These are phyloP conservation scores for Enchytraeus crypticus DNA, from an alignment of 2,888 invertebrate genomes.

Conservation along the genomic window DNA sequence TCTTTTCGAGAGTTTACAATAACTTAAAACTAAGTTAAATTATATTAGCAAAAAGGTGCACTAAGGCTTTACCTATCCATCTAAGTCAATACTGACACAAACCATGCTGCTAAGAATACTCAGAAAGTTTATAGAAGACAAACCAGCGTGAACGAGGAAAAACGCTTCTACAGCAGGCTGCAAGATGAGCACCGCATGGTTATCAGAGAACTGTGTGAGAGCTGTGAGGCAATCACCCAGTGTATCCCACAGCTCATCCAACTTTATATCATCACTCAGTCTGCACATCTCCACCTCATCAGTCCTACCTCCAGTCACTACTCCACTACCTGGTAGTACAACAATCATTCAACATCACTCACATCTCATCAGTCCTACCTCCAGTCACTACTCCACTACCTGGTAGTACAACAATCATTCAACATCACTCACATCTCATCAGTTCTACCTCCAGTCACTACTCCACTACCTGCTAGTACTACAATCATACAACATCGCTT, in stretches of 20 bases:
- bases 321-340: too few species aligned
- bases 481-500: too few species aligned
- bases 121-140: too few species aligned
- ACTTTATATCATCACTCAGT: conserved; percentile 63
- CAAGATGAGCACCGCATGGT: conserved; percentile 74
- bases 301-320: neutral
- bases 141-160: conserved; percentile 73
- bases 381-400: too few species aligned
- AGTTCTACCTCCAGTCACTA: neutral
- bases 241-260: conserved; percentile 69
- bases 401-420: too few species aligned
- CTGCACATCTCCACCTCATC: conserved; percentile 8
- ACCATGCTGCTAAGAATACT: too few species aligned
- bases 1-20: too few species aligned
- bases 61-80: neutral
- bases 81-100: too few species aligned
- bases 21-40: too few species aligned
- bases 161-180: conserved; percentile 83
- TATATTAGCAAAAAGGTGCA: neutral
- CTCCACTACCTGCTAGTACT: too few species aligned
- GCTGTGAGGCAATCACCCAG: conserved; percentile 69
- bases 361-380: neutral
- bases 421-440: conserved; percentile 2
- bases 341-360: too few species aligned
- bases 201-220: conserved; percentile 72